Base-by-base conservation (phyloP, 2,888 invertebrate species). In the Galeopsomyia nigrocyanea region DNA sequence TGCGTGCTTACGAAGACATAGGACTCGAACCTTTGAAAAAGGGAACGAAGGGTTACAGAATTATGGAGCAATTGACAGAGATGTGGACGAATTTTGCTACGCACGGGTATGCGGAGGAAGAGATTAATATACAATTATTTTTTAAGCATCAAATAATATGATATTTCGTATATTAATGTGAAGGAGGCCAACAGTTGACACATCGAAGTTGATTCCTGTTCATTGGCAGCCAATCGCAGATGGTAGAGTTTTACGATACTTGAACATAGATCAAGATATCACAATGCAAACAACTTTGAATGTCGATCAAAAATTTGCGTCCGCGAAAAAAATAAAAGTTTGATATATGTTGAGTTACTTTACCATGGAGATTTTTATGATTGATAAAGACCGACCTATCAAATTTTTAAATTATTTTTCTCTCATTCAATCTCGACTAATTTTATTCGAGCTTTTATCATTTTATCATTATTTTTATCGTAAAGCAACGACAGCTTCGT, bases 81-180 rank as follows among this genome's bases (percentile, higher is more conserved):
- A 79, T 86, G 80, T 85, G 84, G 85, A 83, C 83, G 0, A 76
- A 84, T 66, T 86, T 86, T 47, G 85, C 85, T 0, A 85, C 81
- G 74, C 83, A 82, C 3, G 85, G 85, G 86, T 83, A 77, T 9
- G 73, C 55, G 10, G 6, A 21, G 5, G 1, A 19, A 13, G n/a
- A n/a, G n/a, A 51, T 51, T n/a, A n/a, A n/a, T 19, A 17, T n/a
- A n/a, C n/a, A n/a, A n/a, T n/a, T n/a, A 46, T 50, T 51, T 46
- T 55, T 17, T n/a, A 16, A 50, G 6, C 3, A 19, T 17, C 6
- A 53, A 19, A 21, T 21, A 16, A 39, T 7, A 7, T 53, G 21
- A 7, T 26, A 31, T 31, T 31, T 31, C 31, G 3, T 7, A 31
- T 31, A n/a, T n/a, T 31, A 31, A 31, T 58, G 31, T 67, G n/a